Percentiles rank a stretch among this genome's conserved stretches.
Conservation (phyloP, 2,888 invertebrate species). For the Heliconius ethilla region DNA sequence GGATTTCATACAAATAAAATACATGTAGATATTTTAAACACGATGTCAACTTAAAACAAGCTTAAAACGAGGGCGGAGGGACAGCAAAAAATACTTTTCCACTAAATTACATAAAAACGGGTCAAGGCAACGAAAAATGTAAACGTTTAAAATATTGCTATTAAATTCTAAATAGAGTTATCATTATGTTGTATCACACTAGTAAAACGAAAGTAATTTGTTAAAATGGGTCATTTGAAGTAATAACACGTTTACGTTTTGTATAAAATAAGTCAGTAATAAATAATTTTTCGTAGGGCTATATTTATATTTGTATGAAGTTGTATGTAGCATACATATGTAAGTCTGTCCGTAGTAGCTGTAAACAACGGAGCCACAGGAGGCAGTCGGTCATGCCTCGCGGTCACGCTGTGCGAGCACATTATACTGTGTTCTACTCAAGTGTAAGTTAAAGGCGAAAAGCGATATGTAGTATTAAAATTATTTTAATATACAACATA, state of each 20-base stretch:
- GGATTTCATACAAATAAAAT: background rate
- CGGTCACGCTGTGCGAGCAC: slow-evolving; percentile 65
- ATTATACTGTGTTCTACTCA: slow-evolving; percentile 58
- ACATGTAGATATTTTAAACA: background rate
- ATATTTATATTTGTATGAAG: slow-evolving; percentile 9
- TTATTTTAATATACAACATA: too few species aligned
- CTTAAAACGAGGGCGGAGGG: background rate
- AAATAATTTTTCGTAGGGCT: slow-evolving; percentile 7
- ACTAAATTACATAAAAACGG: slow-evolving; percentile 10
- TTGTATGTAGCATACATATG: slow-evolving; percentile 18
- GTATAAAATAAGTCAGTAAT: slow-evolving; percentile 14
- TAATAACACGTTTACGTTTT: background rate
- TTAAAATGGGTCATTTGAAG: slow-evolving; percentile 5
- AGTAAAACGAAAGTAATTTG: slow-evolving; percentile 8
- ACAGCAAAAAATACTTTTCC: background rate
- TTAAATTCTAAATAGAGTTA: slow-evolving; percentile 17
- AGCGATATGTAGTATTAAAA: background rate
- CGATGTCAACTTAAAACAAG: background rate
- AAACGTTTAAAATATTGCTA: background rate
- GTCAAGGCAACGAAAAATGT: slow-evolving; percentile 3
- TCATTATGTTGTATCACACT: background rate
- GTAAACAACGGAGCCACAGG: slow-evolving; percentile 49
- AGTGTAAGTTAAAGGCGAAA: slow-evolving; percentile 46
- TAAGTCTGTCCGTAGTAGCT: slow-evolving; percentile 45
- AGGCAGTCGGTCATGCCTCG: slow-evolving; percentile 65